phyloP scores from a whole-genome alignment of 2,797 vertebrate genomes.

The Sardinella longiceps region DNA sequence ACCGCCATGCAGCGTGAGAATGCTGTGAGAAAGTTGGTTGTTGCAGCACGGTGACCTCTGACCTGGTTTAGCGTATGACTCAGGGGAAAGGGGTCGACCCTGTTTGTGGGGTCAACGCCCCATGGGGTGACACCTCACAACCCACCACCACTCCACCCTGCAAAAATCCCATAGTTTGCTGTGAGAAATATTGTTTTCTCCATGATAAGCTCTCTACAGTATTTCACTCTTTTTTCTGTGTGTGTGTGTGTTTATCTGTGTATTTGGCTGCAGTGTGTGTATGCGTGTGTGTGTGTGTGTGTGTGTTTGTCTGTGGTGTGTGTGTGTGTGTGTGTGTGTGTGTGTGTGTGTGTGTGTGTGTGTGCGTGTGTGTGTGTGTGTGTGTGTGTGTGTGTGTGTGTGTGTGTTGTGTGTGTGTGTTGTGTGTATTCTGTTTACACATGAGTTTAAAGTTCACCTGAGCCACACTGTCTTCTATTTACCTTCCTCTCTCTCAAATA shows the following conservation, averaged over 20 bases:
- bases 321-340: neutral
- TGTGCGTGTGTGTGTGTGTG: neutral
- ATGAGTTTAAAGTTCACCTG: constrained; percentile 11
- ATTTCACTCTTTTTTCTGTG: no score
- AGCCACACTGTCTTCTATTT: neutral
- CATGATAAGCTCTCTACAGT: no score
- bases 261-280: neutral
- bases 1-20: constrained; percentile 3
- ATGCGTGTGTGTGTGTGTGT: neutral
- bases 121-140: neutral
- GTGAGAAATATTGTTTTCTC: no score
- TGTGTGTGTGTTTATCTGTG: no score
- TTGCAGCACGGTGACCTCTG: neutral
- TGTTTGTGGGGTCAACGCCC: neutral
- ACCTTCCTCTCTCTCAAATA: neutral
- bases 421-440: neutral
- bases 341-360: neutral
- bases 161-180: no score
- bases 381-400: neutral
- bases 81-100: neutral
- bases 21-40: neutral
- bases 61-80: neutral
- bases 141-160: no score
- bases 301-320: neutral
- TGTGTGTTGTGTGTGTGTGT: neutral